Base-by-base conservation (phyloP, 2,113 vertebrate genomes). In the Lepus europaeus region DNA sequence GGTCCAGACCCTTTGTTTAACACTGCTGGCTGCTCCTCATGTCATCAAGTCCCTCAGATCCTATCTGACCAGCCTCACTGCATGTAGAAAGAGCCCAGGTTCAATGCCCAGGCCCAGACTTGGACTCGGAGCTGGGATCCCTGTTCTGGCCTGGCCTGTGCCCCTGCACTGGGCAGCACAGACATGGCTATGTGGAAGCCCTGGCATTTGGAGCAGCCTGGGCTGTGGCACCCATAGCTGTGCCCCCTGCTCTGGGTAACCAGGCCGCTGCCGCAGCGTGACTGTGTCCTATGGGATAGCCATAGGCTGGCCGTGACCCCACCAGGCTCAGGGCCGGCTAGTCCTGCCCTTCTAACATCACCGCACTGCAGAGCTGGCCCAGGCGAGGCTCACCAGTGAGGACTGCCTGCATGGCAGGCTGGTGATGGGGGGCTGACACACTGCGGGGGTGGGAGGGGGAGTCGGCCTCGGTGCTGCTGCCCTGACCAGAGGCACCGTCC, bases 401-500 rank as follows among this genome's bases (percentile, higher is more conserved):
- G 51, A 9, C 4, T 31, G 7, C 2, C 33, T 33, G n/a, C 33
- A 0, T 13, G 1, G 3, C 14, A 20, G 51, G 22, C 49, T 17
- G 27, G 56, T 19, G 49, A 76, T 2, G 70, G 61, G 69, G 69
- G 31, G 17, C 73, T 17, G 61, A 45, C 56, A 6, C 23, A 33
- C 49, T 45, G 56, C 59, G 59, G 22, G 56, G 19, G 27, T 36
- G 56, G 33, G 29, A 14, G 9, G 6, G n/a, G 12, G 1, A 22
- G 64, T 59, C 64, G 39, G 45, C 59, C 33, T 29, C 1, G 13
- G 45, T 7, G 16, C 45, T 39, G 33, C 20, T 66, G 61, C 53
- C 36, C 2, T 20, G 22, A 33, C 20, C 88, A 49, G 4, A 13
- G 69, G 72, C 19, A 27, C 0, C 0, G 11, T 36, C 36, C 5